These are phyloP conservation scores for Morelia viridis DNA, from an alignment of 2,797 vertebrate species.

Conservation along the genomic window DNA sequence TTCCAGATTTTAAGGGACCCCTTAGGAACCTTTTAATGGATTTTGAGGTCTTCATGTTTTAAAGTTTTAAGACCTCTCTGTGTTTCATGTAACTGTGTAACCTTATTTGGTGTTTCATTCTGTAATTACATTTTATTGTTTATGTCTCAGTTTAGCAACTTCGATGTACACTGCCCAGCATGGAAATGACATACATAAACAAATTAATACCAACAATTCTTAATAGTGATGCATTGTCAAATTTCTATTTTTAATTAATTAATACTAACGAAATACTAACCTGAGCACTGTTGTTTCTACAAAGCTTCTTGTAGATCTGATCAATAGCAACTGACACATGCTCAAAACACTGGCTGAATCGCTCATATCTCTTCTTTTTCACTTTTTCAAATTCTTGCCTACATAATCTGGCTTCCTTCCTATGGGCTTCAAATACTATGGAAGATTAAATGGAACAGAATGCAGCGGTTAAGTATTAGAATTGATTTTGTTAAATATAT, in stretches of 20 bases:
- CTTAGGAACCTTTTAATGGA: neutral
- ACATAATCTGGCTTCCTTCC: constrained; percentile 76
- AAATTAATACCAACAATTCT: neutral
- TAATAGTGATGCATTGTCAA: neutral
- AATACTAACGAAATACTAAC: constrained; percentile 66
- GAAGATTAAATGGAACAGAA: constrained; percentile 38
- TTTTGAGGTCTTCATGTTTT: neutral
- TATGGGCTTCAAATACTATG: constrained; percentile 87
- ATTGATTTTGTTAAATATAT: neutral
- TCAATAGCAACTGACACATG: constrained; percentile 85
- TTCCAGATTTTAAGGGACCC: neutral
- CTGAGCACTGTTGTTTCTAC: constrained; percentile 90
- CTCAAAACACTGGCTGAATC: constrained; percentile 89
- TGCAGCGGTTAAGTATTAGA: neutral
- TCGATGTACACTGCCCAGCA: neutral
- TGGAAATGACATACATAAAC: neutral
- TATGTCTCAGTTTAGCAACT: neutral
- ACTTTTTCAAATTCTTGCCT: constrained; percentile 86
- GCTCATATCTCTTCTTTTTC: constrained; percentile 80
- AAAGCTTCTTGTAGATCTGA: constrained; percentile 92
- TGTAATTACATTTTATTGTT: neutral
- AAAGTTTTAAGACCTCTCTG: neutral
- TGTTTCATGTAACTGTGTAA: neutral
- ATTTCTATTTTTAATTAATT: neutral
- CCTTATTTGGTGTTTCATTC: neutral